Evolutionary conservation across 2,797 vertebrate genomes (phyloP).

Genomic region (Hirundo rustica): DNA sequence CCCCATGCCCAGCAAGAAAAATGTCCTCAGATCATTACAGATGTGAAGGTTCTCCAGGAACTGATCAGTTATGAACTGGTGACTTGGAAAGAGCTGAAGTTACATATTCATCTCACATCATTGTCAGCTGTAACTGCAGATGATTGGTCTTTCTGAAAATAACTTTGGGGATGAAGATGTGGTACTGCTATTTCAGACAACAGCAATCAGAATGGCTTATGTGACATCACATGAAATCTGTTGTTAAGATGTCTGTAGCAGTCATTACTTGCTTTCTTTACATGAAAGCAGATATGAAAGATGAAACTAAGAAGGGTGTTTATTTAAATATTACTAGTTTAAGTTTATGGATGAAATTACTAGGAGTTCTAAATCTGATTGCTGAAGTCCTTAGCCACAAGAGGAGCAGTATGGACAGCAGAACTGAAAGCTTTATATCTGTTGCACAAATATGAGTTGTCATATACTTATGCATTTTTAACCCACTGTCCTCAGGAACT

Average conservation of each 20-base stretch:
- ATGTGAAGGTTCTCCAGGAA: background rate
- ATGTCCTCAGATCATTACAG: background rate
- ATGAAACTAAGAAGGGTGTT: background rate
- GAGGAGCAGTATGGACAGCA: background rate
- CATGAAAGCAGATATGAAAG: background rate
- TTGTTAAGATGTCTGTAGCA: background rate
- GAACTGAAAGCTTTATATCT: background rate
- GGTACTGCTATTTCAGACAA: background rate
- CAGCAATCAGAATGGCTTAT: background rate
- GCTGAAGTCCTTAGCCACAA: background rate
- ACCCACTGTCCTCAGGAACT: background rate
- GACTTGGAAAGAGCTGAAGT: background rate
- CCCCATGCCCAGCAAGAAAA: background rate
- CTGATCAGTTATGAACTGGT: background rate
- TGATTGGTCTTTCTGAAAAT: background rate
- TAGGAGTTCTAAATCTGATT: background rate
- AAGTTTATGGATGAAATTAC: background rate
- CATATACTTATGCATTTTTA: background rate
- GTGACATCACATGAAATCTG: background rate
- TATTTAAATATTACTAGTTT: background rate
- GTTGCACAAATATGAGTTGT: background rate
- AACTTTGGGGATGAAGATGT: background rate
- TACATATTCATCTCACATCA: background rate
- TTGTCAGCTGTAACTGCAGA: background rate
- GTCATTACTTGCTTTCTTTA: background rate